These are phyloP conservation scores for Artemia franciscana DNA, from an alignment of 1,140 invertebrate genomes.

Conservation along the genomic window DNA sequence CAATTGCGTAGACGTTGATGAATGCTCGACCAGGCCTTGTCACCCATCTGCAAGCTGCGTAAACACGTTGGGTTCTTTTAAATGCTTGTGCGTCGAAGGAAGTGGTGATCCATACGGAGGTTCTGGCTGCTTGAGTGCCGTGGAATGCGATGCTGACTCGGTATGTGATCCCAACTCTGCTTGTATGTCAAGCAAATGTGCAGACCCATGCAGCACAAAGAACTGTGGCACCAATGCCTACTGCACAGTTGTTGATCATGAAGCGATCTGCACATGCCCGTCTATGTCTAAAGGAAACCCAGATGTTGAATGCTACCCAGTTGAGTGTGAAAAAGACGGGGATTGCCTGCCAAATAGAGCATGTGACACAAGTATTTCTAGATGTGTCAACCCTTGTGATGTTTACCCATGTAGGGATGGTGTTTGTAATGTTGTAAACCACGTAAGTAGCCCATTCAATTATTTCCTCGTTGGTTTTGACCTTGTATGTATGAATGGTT, in stretches of 20 bases:
- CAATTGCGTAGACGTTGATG: conserved; percentile 31
- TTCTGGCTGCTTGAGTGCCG: conserved; percentile 39
- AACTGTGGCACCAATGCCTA: conserved; percentile 20
- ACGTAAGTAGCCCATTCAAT: too few relatives aligned
- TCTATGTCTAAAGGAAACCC: conserved; percentile 17
- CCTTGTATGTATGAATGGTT: too few relatives aligned
- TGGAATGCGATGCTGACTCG: conserved; percentile 37
- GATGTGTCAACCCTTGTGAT: conserved; percentile 18
- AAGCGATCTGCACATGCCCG: conserved; percentile 30
- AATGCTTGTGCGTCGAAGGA: conserved; percentile 46
- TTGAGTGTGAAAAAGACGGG: conserved; percentile 15
- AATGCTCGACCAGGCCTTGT: conserved; percentile 33
- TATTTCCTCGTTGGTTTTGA: too few relatives aligned
- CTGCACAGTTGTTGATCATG: conserved; percentile 33
- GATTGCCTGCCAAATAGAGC: conserved; percentile 15
- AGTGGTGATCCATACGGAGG: conserved; percentile 40
- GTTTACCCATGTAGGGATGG: conserved; percentile 18
- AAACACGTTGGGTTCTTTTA: conserved; percentile 52
- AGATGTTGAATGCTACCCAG: conserved; percentile 14
- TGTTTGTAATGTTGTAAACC: conserved; percentile 18
- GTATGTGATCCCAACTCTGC: conserved; percentile 42
- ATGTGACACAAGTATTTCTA: conserved; percentile 14
- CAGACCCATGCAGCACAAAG: conserved; percentile 38
- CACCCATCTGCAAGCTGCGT: conserved; percentile 49
- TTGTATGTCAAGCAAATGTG: conserved; percentile 34